Conservation (phyloP, 1,140 invertebrate species). For the Zaprionus ghesquierei region DNA sequence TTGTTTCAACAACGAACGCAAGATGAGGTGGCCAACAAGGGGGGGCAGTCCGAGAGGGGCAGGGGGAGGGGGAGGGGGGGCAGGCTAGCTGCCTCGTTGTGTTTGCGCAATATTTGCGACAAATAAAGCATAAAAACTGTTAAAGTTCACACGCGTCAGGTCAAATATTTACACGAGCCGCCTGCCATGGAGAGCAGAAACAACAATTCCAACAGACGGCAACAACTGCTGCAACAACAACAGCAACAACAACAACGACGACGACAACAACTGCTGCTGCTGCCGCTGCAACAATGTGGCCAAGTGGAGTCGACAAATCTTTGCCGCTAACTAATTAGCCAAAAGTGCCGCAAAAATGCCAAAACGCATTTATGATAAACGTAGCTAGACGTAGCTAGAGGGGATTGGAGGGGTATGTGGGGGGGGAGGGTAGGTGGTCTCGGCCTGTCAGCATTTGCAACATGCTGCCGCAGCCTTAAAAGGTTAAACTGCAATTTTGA, state of each 20-base stretch:
- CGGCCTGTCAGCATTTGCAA: conserved; percentile 48
- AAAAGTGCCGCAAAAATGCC: conserved; percentile 28
- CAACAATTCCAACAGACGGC: conserved; percentile 17
- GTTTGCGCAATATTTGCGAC: conserved; percentile 81
- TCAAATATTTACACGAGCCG: conserved; percentile 78
- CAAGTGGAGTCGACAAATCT: not conserved
- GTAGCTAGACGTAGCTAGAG: conserved; percentile 22
- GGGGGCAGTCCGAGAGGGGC: not conserved
- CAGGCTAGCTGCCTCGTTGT: conserved; percentile 21
- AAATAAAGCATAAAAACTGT: conserved; percentile 82
- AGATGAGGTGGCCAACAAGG: conserved; percentile 1
- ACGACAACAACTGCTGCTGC: not conserved
- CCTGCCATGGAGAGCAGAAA: conserved; percentile 38
- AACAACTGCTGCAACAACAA: not conserved
- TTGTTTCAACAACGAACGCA: conserved; percentile 23
- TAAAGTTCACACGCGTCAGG: conserved; percentile 79
- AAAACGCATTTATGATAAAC: conserved; percentile 70
- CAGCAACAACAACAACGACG: conserved; percentile 1
- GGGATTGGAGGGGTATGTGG: not conserved
- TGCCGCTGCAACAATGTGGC: not conserved
- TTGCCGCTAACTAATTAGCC: conserved; percentile 33
- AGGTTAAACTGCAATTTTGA: conserved; percentile 72
- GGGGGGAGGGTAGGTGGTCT: not conserved
- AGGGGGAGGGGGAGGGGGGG: not conserved
- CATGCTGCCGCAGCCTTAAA: conserved; percentile 56